phyloP scores from a whole-genome alignment of 2,113 vertebrate species.

The Perca schrenkii region DNA sequence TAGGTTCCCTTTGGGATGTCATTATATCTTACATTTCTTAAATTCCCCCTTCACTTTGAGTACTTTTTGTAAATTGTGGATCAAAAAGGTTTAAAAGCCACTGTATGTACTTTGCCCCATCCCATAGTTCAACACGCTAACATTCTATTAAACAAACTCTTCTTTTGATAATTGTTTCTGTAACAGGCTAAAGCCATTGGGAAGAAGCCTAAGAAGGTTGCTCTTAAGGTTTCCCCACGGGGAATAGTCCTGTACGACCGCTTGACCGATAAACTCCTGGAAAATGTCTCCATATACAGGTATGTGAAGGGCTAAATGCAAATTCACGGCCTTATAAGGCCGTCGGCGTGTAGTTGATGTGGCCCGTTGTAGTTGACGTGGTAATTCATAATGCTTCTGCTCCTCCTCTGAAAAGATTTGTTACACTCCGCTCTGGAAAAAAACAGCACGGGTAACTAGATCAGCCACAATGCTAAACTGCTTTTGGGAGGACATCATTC shows the following conservation, averaged over 20 bases:
- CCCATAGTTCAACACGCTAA: background rate
- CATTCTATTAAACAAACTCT: background rate
- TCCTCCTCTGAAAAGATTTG: no score
- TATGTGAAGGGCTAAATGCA: conserved; percentile 53
- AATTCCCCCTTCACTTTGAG: background rate
- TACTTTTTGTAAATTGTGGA: background rate
- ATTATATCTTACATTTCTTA: no score
- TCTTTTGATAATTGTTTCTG: background rate
- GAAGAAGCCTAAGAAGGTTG: conserved; percentile 93
- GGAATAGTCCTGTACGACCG: conserved; percentile 89
- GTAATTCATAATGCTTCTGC: no score
- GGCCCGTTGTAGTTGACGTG: background rate
- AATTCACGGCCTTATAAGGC: background rate
- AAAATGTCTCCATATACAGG: conserved; percentile 97
- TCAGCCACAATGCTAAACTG: no score
- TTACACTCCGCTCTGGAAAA: no score
- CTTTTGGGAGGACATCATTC: no score
- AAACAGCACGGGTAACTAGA: no score
- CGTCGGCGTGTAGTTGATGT: background rate
- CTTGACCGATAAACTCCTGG: conserved; percentile 87
- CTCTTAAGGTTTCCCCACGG: conserved; percentile 90
- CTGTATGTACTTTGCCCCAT: background rate
- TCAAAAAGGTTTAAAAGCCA: background rate
- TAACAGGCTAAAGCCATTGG: conserved; percentile 92
- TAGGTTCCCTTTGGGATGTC: no score